Base-by-base conservation (phyloP, 2,888 invertebrate genomes). In the Eretmocerus hayati region DNA sequence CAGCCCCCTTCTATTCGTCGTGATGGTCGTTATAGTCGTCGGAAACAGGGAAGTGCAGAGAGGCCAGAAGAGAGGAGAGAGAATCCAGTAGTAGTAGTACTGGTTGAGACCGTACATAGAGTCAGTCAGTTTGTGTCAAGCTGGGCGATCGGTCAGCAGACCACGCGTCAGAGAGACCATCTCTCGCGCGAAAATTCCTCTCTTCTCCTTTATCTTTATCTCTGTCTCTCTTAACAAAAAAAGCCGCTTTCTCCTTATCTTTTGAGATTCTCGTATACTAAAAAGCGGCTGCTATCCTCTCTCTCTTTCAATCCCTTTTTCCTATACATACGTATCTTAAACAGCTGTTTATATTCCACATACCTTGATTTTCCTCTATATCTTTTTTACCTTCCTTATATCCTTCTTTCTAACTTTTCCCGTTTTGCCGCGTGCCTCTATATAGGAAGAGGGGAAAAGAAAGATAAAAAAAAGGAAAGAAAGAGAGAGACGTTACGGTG, bases 61-160 rank as follows among this genome's bases (percentile, higher is more conserved):
- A n/a, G n/a, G n/a, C n/a, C n/a, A n/a, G n/a, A n/a, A n/a, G n/a
- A n/a, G n/a, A n/a, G n/a, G n/a, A n/a, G n/a, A n/a, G n/a, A n/a
- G n/a, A n/a, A n/a, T n/a, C n/a, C n/a, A n/a, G n/a, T n/a, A n/a
- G n/a, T n/a, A n/a, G n/a, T n/a, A n/a, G n/a, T n/a, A n/a, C n/a
- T n/a, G n/a, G n/a, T n/a, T n/a, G n/a, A n/a, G n/a, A n/a, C n/a
- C n/a, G n/a, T n/a, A n/a, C n/a, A n/a, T n/a, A n/a, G n/a, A n/a
- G n/a, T n/a, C n/a, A n/a, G n/a, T n/a, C n/a, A n/a, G n/a, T 71
- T 71, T 68, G 71, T 70, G 71, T 71, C 69, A 70, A 66, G 70
- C 66, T 68, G 64, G 67, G 69, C 70, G 71, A 69, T 69, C 69
- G 67, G 69, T 70, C 64, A 71, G 70, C 66, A 71, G 71, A 69